These are phyloP conservation scores for Geodia barretti DNA, from an alignment of 37 sponge, comb jelly and placozoan genomes.

Conservation along the genomic window DNA sequence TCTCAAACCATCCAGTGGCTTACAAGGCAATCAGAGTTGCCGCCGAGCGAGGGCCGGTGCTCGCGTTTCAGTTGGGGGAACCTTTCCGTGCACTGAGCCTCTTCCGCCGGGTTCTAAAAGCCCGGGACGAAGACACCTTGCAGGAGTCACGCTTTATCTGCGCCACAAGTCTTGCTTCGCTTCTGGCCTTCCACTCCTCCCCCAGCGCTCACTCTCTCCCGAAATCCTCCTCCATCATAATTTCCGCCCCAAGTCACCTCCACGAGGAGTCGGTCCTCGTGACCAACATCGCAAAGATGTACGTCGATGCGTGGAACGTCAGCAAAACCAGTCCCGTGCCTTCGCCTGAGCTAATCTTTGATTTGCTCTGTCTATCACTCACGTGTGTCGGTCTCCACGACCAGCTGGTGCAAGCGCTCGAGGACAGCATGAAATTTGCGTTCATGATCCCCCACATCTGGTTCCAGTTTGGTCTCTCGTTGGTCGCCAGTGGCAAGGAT, in stretches of 20 bases:
- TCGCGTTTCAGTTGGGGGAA: slow-evolving; percentile 10
- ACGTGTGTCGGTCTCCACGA: slow-evolving; percentile 16
- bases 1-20: slow-evolving; percentile 40
- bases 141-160: slow-evolving; percentile 26
- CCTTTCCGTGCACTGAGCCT: slow-evolving; percentile 28
- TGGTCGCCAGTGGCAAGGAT: slow-evolving; percentile 24
- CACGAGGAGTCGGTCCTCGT: slow-evolving; percentile 46
- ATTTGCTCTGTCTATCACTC: slow-evolving; percentile 27
- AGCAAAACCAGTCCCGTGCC: slow-evolving; percentile 17
- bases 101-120: slow-evolving; percentile 31
- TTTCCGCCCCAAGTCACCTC: slow-evolving; percentile 19
- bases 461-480: slow-evolving; percentile 62
- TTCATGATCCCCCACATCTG: slow-evolving; percentile 40
- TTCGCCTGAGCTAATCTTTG: slow-evolving; percentile 24
- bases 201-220: slow-evolving; percentile 4
- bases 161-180: slow-evolving; percentile 40
- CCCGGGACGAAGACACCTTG: slow-evolving; percentile 29
- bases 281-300: slow-evolving; percentile 25
- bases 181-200: slow-evolving; percentile 50
- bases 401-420: slow-evolving; percentile 38
- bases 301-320: slow-evolving; percentile 30
- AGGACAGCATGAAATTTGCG: slow-evolving; percentile 43
- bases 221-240: neutral
- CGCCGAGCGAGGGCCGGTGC: slow-evolving; percentile 30
- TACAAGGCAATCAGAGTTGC: slow-evolving; percentile 22